Conservation (phyloP, 2,113 vertebrate species). For the Deroptyus accipitrinus region DNA sequence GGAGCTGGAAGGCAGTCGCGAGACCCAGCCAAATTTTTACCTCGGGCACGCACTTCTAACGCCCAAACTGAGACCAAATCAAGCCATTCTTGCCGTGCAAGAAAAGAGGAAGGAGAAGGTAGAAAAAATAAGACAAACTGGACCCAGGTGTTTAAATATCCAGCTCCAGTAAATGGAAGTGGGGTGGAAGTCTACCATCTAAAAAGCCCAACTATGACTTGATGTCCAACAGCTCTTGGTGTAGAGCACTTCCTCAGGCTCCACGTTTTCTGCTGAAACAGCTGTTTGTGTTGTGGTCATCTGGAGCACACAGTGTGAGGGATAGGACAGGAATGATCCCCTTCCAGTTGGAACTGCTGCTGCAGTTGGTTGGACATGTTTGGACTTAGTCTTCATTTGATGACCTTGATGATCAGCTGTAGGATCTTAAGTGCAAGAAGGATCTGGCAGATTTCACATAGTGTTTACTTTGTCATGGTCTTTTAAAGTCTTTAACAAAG, state of each 20-base stretch:
- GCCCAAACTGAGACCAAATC: neutral
- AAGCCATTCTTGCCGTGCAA: neutral
- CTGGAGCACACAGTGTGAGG: neutral
- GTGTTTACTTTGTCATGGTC: neutral
- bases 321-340: neutral
- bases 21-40: neutral
- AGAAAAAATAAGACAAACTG: neutral
- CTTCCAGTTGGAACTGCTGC: neutral
- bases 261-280: neutral
- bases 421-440: neutral
- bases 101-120: neutral
- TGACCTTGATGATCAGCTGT: neutral
- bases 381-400: neutral
- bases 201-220: neutral
- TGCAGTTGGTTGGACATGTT: neutral
- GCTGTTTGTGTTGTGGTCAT: neutral
- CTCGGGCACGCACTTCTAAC: neutral
- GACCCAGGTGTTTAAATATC: neutral
- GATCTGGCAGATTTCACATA: neutral
- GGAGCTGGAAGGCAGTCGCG: neutral
- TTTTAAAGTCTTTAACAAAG: neutral
- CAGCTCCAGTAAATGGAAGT: neutral
- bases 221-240: neutral
- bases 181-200: neutral
- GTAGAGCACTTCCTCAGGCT: neutral